Conservation (phyloP, 2,797 vertebrate genomes). For the Pseudochaenichthys georgianus region DNA sequence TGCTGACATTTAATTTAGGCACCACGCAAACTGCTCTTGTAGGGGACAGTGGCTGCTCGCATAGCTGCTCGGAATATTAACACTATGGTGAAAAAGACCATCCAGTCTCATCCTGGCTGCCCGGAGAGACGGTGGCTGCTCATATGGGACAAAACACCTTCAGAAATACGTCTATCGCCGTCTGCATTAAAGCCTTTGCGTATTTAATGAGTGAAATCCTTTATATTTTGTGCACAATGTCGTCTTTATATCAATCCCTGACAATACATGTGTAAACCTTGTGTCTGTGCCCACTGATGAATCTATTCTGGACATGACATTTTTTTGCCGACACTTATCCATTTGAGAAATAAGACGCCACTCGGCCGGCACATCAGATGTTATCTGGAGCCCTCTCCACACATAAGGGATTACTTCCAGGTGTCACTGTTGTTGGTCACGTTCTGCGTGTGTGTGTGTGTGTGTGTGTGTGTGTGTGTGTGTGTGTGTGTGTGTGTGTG, state of each 20-base stretch:
- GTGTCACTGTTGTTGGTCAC: conserved; percentile 31
- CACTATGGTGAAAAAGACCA: conserved; percentile 75
- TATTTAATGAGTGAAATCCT: conserved; percentile 15
- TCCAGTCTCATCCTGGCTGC: conserved; percentile 22
- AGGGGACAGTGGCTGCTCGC: conserved; percentile 59
- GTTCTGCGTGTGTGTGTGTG: not conserved
- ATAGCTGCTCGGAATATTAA: conserved; percentile 80
- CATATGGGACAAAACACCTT: conserved; percentile 13
- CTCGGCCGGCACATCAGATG: conserved; percentile 45
- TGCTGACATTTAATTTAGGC: conserved; percentile 87
- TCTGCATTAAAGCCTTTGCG: not conserved
- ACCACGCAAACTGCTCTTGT: conserved; percentile 58
- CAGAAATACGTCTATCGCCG: not conserved
- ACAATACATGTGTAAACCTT: not conserved
- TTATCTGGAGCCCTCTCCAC: conserved; percentile 23
- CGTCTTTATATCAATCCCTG: not conserved
- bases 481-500: not conserved
- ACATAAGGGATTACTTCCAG: conserved; percentile 22
- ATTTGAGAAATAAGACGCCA: conserved; percentile 25
- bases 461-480: not conserved
- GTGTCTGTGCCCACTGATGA: conserved; percentile 14
- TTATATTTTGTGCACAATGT: conserved; percentile 4
- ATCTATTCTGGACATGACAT: conserved; percentile 7
- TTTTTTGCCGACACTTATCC: conserved; percentile 17
- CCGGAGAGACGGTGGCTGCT: conserved; percentile 1